A percentile compares a stretch with the other conserved stretches of the same genome.
Evolutionary conservation across 2,797 vertebrate species (phyloP).

Genomic region (Dendrocincla fuliginosa): DNA sequence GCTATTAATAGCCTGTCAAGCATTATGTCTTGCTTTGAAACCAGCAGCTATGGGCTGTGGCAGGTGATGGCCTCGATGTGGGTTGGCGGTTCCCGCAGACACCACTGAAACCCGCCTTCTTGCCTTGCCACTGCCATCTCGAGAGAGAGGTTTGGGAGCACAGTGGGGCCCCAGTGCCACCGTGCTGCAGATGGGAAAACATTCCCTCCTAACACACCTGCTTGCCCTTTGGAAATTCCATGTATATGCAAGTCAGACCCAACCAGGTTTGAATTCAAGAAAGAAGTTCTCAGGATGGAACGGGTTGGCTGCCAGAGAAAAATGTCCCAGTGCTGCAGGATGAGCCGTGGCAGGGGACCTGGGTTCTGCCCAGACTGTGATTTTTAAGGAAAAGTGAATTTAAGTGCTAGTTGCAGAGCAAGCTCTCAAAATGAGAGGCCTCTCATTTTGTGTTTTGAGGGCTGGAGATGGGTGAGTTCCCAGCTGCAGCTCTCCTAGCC

Average conservation of each 20-base stretch:
- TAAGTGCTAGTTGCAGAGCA: background rate
- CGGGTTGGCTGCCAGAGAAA: background rate
- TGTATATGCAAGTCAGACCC: accelerated
- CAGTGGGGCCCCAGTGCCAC: too few relatives aligned
- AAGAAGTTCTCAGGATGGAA: background rate
- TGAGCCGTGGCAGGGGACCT: background rate
- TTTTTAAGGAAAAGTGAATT: background rate
- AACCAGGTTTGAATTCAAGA: background rate
- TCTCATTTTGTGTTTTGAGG: background rate
- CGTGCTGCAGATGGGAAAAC: background rate
- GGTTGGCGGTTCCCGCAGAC: background rate
- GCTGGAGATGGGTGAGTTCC: background rate
- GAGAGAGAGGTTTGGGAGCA: background rate
- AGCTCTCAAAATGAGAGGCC: background rate
- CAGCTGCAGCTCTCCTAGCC: background rate
- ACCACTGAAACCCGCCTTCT: background rate
- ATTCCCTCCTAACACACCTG: background rate
- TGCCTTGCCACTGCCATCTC: background rate
- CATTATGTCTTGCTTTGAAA: background rate
- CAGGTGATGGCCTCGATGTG: background rate
- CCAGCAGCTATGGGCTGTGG: background rate
- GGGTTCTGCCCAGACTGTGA: conserved; percentile 5
- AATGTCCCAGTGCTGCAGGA: background rate
- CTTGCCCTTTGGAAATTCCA: background rate
- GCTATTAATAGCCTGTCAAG: background rate